These are phyloP conservation scores for Stramonita haemastoma DNA, from an alignment of 2,888 invertebrate genomes.

Conservation along the genomic window DNA sequence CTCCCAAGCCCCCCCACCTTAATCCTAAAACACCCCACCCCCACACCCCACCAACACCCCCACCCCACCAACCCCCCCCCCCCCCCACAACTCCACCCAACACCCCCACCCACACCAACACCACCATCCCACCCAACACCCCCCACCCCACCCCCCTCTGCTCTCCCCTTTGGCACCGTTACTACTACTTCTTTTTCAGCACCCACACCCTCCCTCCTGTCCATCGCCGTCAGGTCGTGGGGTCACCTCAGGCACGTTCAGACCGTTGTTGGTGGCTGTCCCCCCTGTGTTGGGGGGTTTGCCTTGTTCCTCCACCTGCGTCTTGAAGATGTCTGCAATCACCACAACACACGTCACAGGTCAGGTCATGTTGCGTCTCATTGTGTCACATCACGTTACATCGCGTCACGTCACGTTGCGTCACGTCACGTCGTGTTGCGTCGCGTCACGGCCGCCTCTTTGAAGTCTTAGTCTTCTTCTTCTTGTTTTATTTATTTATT, in stretches of 20 bases:
- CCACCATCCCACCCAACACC: background rate
- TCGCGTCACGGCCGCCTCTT: no score
- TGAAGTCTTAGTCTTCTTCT: no score
- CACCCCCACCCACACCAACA: background rate
- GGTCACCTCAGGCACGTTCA: conserved; percentile 6
- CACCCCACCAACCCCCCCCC: background rate
- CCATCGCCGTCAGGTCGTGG: background rate
- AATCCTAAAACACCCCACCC: background rate
- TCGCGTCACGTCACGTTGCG: no score
- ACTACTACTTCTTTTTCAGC: conserved; percentile 37
- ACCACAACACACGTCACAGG: background rate
- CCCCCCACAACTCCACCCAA: background rate
- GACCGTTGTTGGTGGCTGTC: background rate
- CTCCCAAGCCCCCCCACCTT: background rate
- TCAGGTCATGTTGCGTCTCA: no score
- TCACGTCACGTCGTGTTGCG: no score
- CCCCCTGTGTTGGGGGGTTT: conserved; percentile 18
- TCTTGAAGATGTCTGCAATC: conserved; percentile 67
- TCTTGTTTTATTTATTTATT: no score
- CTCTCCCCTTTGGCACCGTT: background rate
- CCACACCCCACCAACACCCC: background rate
- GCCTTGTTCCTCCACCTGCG: conserved; percentile 64
- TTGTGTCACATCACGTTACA: no score
- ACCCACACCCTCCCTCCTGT: conserved; percentile 21
- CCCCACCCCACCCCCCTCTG: background rate